phyloP scores from a whole-genome alignment of 2,797 vertebrate genomes.

The Lepidocolaptes lacrymiger region DNA sequence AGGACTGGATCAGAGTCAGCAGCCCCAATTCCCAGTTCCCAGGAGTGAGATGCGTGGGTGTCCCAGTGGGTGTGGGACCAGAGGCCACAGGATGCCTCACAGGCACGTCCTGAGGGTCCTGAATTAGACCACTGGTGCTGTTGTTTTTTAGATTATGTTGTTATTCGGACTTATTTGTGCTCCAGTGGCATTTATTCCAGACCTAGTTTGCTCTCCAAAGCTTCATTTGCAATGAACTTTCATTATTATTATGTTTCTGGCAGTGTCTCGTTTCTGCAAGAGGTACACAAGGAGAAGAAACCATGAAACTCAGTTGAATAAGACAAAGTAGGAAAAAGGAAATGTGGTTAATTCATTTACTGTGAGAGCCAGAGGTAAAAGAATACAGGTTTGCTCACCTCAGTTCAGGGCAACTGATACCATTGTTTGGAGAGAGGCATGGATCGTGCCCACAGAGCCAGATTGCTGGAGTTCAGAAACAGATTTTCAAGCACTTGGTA shows the following conservation, averaged over 20 bases:
- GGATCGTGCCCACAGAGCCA: not conserved
- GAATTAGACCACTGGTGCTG: not conserved
- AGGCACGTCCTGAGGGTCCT: fast-evolving
- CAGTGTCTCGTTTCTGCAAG: not conserved
- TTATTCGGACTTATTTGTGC: not conserved
- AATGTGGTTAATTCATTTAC: not conserved
- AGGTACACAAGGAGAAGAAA: not conserved
- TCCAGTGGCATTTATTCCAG: not conserved
- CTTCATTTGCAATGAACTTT: not conserved
- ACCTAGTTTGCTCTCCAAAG: not conserved
- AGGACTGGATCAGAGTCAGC: not conserved
- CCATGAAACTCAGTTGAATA: not conserved
- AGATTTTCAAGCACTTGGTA: slow-evolving; percentile 36
- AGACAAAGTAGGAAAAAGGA: not conserved
- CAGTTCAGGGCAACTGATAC: not conserved
- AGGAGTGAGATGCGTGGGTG: fast-evolving
- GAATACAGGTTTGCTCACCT: not conserved
- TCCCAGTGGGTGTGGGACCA: fast-evolving
- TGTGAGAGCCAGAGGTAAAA: not conserved
- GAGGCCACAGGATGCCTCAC: not conserved
- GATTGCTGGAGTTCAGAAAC: not conserved
- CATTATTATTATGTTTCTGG: not conserved
- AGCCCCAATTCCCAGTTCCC: not conserved
- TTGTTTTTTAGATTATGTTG: fast-evolving
- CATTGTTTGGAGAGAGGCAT: not conserved